These are phyloP conservation scores for Plutomurus gul DNA, from an alignment of 1,140 invertebrate species.

Conservation along the genomic window DNA sequence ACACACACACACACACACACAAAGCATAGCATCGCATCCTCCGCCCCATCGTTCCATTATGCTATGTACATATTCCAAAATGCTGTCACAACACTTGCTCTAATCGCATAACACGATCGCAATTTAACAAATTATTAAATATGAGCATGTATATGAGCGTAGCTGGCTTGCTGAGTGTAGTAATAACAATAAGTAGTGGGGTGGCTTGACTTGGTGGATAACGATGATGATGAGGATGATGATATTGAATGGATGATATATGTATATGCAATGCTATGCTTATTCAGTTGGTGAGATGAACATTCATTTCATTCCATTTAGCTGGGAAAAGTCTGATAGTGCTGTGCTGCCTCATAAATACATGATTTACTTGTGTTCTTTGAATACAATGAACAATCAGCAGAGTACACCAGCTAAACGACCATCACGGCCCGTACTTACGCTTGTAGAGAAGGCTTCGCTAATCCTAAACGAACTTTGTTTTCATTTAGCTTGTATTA, in stretches of 20 bases:
- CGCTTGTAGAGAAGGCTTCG: neutral
- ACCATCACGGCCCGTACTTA: neutral
- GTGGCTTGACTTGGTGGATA: no score
- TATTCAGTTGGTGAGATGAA: neutral
- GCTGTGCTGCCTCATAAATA: conserved; percentile 17
- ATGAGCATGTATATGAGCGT: no score
- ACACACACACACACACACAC: no score
- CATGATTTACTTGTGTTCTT: conserved; percentile 20
- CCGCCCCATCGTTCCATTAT: no score
- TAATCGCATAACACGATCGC: conserved; percentile 23
- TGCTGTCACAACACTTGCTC: neutral
- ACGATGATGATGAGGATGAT: neutral
- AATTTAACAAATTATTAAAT: conserved; percentile 27
- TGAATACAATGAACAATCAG: neutral
- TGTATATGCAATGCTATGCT: neutral
- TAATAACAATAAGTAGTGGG: neutral
- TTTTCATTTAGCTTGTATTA: conserved; percentile 1
- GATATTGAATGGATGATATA: conserved; percentile 15
- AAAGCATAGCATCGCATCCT: no score
- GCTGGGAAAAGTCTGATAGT: conserved; percentile 10
- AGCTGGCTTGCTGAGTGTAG: no score
- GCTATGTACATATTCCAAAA: no score
- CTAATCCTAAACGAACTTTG: conserved; percentile 20
- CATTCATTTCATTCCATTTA: conserved; percentile 20
- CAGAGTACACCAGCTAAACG: neutral